Evolutionary conservation across 2,113 vertebrate species (phyloP), one percentile per base, ranked within the genome.

Genomic region (Axis porcinus): DNA sequence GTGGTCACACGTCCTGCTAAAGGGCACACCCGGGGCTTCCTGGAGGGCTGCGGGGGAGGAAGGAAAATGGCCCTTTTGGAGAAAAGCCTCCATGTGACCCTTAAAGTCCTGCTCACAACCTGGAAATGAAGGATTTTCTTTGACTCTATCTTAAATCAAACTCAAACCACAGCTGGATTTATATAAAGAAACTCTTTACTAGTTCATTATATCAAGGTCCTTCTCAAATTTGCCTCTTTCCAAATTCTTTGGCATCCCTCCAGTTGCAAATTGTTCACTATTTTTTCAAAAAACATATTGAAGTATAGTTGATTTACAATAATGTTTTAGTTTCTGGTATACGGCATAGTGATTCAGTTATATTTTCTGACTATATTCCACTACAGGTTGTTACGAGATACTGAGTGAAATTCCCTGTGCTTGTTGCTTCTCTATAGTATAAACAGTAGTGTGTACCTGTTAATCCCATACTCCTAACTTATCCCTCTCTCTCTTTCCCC

Each of bases 31-130:
- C 7, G 8, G 16, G 2, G 30, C 47, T 52, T 15, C 57, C n/a
- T 15, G 2, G 15, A 0, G 4, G 57, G 82, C 9, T 50, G 23
- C 2, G 8, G 40, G 4, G 12, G 5, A 67, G 33, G 54, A 55
- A 19, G 36, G 67, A 40, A 1, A 36, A 21, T 1, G 4, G 10
- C 67, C 10, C 67, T 74, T 40, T 36, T 1, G 33, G 21, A 25
- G 10, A 40, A 2, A 40, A 23, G n/a, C 40, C 27, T 70, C 6
- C 17, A 2, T 0, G 25, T 27, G 57, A 7, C 14, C 4, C 60
- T 43, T 79, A 52, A 45, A 7, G 13, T 36, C 52, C n/a, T 47
- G 45, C 6, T 25, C 62, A 90, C 54, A 60, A 58, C 2, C 16
- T 11, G 15, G 19, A 74, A 23, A 40, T 23, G n/a, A 70, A 60